Evolutionary conservation across 2,888 invertebrate genomes (phyloP).

Genomic region (Synergus itoensis): DNA sequence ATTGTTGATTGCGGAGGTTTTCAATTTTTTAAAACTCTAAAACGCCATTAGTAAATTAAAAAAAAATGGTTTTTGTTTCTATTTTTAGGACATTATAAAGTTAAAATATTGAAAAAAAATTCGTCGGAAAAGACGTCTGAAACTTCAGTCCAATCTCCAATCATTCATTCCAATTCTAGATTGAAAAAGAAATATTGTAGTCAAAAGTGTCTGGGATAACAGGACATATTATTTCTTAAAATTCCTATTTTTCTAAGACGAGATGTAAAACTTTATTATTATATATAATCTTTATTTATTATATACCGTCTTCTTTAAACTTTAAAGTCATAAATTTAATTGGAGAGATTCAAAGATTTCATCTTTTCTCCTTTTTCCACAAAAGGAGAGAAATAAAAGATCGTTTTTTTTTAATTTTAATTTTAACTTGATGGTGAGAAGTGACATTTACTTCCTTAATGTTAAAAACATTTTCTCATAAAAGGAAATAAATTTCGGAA

Average conservation of each 20-base stretch:
- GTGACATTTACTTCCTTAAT: conserved; percentile 6
- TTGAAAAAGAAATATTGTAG: too few species aligned
- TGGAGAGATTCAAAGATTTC: too few species aligned
- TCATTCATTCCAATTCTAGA: neutral
- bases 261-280: neutral
- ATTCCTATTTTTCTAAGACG: neutral
- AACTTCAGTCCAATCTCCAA: too few species aligned
- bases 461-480: conserved; percentile 9
- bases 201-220: conserved; percentile 4
- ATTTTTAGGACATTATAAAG: too few species aligned
- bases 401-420: too few species aligned
- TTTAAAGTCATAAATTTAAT: neutral
- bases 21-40: too few species aligned
- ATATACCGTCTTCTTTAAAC: neutral
- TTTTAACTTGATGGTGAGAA: neutral
- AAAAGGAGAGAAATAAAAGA: neutral
- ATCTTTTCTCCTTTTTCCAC: neutral
- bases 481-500: conserved; percentile 17
- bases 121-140: too few species aligned
- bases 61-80: too few species aligned
- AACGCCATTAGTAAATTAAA: too few species aligned
- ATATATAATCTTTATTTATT: too few species aligned
- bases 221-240: neutral
- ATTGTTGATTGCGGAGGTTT: too few species aligned
- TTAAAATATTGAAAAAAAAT: too few species aligned